Evolutionary conservation across 2,113 vertebrate genomes (phyloP).

Genomic region (Sclerurus mexicanus): DNA sequence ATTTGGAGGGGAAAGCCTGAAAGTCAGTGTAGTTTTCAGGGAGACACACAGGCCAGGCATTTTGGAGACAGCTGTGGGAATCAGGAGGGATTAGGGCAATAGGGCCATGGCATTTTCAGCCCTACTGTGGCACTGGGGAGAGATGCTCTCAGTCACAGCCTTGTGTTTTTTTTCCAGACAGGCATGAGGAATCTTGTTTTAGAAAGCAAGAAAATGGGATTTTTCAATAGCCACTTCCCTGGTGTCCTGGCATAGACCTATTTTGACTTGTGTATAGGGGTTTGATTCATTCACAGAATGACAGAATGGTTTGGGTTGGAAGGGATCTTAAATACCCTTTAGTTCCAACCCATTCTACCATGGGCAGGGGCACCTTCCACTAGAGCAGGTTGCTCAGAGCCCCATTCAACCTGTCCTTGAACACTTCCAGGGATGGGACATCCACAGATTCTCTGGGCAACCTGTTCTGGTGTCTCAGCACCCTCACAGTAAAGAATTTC

Average conservation of each 20-base stretch:
- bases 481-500: neutral
- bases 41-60: neutral
- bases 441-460: neutral
- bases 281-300: neutral
- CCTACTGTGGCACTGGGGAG: neutral
- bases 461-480: neutral
- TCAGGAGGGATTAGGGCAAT: neutral
- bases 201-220: neutral
- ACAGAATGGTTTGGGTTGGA: neutral
- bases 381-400: neutral
- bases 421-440: neutral
- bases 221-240: neutral
- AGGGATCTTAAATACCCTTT: neutral
- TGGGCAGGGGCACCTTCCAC: neutral
- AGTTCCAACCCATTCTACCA: neutral
- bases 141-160: neutral
- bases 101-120: neutral
- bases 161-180: neutral
- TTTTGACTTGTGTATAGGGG: neutral
- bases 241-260: neutral
- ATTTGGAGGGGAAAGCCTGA: neutral
- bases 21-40: too few species aligned
- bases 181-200: neutral
- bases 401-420: neutral
- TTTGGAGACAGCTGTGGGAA: neutral